phyloP scores from a whole-genome alignment of 2,797 vertebrate genomes.

The Capromys pilorides region DNA sequence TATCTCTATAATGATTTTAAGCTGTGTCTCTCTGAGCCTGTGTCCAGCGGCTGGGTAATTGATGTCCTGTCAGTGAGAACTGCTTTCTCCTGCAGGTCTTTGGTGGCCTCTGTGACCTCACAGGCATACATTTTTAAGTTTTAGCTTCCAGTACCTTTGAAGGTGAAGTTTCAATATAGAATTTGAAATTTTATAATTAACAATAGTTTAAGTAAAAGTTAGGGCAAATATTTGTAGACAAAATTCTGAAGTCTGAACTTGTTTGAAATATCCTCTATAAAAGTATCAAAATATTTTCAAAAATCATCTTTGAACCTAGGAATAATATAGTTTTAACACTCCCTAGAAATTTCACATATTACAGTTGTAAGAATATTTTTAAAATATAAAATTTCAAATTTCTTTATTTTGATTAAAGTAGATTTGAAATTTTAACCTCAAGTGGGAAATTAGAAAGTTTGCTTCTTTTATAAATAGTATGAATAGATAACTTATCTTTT shows the following conservation, averaged over 20 bases:
- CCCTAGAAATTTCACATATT: neutral
- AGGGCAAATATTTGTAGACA: constrained; percentile 42
- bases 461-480: neutral
- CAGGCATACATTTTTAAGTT: neutral
- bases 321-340: constrained; percentile 2
- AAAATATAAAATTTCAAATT: constrained; percentile 39
- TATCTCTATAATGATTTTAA: constrained; percentile 88
- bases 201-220: constrained; percentile 11
- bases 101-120: constrained; percentile 60
- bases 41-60: constrained; percentile 85
- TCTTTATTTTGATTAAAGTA: neutral
- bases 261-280: constrained; percentile 34
- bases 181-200: constrained; percentile 11
- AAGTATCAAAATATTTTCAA: neutral
- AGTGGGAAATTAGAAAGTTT: constrained; percentile 3
- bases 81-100: constrained; percentile 83
- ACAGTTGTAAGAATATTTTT: neutral
- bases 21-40: constrained; percentile 83
- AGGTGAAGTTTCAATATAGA: constrained; percentile 23
- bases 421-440: neutral
- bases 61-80: constrained; percentile 81
- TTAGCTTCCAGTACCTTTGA: constrained; percentile 58
- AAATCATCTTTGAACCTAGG: neutral
- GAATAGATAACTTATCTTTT: neutral
- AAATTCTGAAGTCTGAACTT: neutral